Conservation (phyloP, 2,797 vertebrate species). For the Chaenodraco wilsoni region DNA sequence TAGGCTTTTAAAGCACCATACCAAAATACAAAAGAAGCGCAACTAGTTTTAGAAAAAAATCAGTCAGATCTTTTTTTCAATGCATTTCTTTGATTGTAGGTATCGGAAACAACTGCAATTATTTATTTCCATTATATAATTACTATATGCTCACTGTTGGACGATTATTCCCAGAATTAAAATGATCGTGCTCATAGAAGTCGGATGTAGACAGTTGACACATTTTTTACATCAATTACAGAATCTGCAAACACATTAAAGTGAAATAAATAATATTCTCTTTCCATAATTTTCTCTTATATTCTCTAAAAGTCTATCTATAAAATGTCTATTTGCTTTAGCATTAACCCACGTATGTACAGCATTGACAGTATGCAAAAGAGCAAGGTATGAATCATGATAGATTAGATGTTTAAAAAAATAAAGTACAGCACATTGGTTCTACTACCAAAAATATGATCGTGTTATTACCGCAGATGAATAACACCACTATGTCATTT, state of each 20-base stretch:
- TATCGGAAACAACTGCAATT: conserved; percentile 13
- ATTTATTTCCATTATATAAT: too few species aligned
- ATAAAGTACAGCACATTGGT: too few species aligned
- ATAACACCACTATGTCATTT: neutral
- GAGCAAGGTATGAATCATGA: too few species aligned
- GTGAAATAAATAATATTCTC: conserved; percentile 5
- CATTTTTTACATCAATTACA: conserved; percentile 10
- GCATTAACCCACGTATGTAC: neutral
- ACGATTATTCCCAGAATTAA: conserved; percentile 39
- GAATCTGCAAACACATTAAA: neutral
- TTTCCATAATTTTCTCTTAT: neutral
- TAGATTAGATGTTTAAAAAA: too few species aligned
- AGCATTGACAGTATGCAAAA: too few species aligned
- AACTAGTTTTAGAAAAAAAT: neutral
- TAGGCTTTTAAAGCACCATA: neutral
- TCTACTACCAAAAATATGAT: too few species aligned
- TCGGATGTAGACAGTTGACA: conserved; percentile 9
- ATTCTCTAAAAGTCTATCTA: conserved; percentile 7
- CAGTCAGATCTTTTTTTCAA: neutral
- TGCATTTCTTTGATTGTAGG: conserved; percentile 10
- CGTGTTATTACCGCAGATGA: neutral
- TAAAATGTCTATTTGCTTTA: conserved; percentile 1
- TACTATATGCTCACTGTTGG: conserved; percentile 29
- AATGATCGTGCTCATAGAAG: conserved; percentile 38
- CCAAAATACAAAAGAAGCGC: conserved; percentile 12